Evolutionary conservation across 1,140 invertebrate species (phyloP).

Genomic region (Caenorhabditis inopinata): DNA sequence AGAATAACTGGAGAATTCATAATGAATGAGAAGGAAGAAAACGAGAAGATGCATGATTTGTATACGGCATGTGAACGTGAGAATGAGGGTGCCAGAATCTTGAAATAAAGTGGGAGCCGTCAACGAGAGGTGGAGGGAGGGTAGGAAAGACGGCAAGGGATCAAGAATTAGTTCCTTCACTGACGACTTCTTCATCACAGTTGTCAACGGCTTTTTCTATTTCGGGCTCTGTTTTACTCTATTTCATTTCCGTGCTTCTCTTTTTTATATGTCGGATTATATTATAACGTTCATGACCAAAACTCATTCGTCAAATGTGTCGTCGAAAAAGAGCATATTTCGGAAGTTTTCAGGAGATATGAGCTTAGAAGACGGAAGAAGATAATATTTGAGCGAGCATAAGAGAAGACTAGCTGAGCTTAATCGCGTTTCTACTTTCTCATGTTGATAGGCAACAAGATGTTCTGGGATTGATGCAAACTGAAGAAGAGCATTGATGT

Average conservation of each 20-base stretch:
- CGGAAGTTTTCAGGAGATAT: background rate
- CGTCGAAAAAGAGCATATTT: background rate
- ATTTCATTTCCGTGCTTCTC: background rate
- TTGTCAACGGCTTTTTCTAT: background rate
- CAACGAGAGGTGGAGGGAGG: background rate
- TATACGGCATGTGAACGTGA: constrained; percentile 15
- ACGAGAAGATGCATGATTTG: background rate
- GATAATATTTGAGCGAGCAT: background rate
- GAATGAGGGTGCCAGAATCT: background rate
- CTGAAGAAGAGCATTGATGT: background rate
- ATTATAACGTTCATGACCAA: background rate
- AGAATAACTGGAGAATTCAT: background rate
- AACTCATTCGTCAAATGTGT: no score
- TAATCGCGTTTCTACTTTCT: constrained; percentile 4
- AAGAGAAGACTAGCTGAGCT: background rate
- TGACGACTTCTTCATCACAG: background rate
- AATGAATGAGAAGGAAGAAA: background rate
- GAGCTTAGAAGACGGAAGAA: background rate
- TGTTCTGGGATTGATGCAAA: background rate
- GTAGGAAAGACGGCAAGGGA: background rate
- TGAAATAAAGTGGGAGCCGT: background rate
- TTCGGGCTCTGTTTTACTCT: no score
- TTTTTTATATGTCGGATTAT: background rate
- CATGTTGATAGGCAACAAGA: background rate
- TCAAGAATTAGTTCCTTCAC: background rate